Conservation (phyloP, 2,888 invertebrate genomes). For the Idaea biselata region DNA sequence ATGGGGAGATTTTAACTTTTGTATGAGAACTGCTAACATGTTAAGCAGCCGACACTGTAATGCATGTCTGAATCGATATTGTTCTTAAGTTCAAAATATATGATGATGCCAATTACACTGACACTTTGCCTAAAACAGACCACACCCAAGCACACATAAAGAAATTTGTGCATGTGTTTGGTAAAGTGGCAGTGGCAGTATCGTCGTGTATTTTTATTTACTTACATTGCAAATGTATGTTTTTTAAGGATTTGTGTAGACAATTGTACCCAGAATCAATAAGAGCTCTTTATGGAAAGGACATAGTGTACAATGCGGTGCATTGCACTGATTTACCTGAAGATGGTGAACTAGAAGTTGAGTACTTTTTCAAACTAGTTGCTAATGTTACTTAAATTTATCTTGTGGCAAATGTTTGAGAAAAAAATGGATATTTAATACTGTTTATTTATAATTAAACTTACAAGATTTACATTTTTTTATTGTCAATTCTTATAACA, state of each 20-base stretch:
- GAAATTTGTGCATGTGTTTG: too few relatives aligned
- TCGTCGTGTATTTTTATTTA: not conserved
- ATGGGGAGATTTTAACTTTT: too few relatives aligned
- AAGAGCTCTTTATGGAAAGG: conserved; percentile 90
- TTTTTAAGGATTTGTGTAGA: conserved; percentile 57
- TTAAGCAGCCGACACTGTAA: too few relatives aligned
- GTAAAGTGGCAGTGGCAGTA: too few relatives aligned
- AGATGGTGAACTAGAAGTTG: conserved; percentile 89
- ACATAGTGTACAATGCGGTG: conserved; percentile 90
- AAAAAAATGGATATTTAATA: conserved; percentile 2
- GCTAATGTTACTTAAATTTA: conserved; percentile 37
- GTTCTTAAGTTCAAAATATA: too few relatives aligned
- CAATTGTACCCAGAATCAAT: conserved; percentile 90
- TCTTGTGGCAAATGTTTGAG: not conserved
- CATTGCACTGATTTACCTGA: conserved; percentile 96
- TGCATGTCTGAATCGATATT: too few relatives aligned
- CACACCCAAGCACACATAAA: too few relatives aligned
- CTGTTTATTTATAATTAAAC: conserved; percentile 10
- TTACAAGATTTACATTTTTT: conserved; percentile 42
- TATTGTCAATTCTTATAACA: conserved; percentile 81
- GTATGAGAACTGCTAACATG: too few relatives aligned
- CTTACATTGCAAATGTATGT: not conserved
- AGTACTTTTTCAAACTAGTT: conserved; percentile 88
- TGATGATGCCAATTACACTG: too few relatives aligned
- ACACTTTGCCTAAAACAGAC: too few relatives aligned